Evolutionary conservation across 1,140 invertebrate species (phyloP).

Genomic region (Zaprionus taronus): DNA sequence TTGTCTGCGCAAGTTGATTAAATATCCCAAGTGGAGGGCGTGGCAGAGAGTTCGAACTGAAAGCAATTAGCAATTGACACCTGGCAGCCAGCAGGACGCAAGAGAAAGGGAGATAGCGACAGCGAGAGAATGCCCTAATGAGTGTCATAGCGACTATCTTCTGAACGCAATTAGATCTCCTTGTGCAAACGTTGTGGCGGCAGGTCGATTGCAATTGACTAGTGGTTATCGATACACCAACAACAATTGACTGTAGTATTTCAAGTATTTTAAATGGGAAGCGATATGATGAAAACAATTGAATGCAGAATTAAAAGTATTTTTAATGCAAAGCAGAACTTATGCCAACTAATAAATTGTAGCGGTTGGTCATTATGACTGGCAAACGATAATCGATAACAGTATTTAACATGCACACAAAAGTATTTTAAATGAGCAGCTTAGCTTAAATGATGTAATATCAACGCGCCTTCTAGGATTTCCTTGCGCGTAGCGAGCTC

Average conservation of each 20-base stretch:
- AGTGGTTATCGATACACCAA: no score
- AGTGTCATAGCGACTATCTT: background rate
- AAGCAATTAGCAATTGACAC: conserved; percentile 63
- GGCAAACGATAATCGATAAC: no score
- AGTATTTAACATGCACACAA: no score
- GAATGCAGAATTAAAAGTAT: no score
- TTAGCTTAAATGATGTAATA: background rate
- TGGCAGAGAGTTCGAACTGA: conserved; percentile 29
- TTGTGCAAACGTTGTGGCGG: background rate
- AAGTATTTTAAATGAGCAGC: background rate
- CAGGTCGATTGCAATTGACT: background rate
- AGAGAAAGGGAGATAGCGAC: background rate
- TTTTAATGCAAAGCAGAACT: no score
- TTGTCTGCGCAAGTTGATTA: conserved; percentile 51
- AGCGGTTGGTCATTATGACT: no score
- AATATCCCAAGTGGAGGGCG: conserved; percentile 39
- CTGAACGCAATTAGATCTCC: background rate
- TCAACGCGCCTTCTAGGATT: background rate
- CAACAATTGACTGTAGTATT: no score
- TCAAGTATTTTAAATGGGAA: no score
- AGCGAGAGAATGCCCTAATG: background rate
- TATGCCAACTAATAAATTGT: no score
- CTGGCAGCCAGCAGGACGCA: conserved; percentile 37
- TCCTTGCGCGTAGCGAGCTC: background rate
- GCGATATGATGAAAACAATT: no score